Evolutionary conservation across 2,797 vertebrate species (phyloP).

Genomic region (Tapera naevia): DNA sequence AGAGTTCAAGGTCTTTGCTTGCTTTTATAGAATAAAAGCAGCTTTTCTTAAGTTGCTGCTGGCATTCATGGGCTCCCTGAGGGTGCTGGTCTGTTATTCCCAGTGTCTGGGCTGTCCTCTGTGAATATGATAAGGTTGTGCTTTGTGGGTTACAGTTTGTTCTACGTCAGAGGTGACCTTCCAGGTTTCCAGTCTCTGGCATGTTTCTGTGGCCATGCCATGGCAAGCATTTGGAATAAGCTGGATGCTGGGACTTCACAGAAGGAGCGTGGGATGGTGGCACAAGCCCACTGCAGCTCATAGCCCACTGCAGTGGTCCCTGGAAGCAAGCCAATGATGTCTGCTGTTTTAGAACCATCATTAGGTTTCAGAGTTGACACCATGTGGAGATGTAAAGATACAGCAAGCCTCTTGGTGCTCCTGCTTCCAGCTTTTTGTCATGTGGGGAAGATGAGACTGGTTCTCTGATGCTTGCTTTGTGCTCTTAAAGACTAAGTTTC

Average conservation of each 20-base stretch:
- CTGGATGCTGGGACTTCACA: neutral
- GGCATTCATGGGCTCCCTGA: neutral
- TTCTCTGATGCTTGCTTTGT: neutral
- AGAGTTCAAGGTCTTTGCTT: constrained; percentile 27
- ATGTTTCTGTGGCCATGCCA: neutral
- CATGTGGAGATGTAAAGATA: neutral
- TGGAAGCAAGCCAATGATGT: neutral
- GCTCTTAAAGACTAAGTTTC: neutral
- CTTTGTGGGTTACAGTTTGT: neutral
- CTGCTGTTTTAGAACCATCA: neutral
- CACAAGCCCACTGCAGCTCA: neutral
- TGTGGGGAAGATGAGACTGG: neutral
- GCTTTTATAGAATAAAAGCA: constrained; percentile 3
- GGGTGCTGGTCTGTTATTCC: neutral
- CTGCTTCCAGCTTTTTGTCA: neutral
- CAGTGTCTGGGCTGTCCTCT: neutral
- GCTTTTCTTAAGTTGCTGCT: constrained; percentile 12
- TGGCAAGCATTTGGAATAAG: neutral
- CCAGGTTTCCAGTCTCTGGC: neutral
- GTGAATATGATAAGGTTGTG: neutral
- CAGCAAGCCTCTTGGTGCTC: neutral
- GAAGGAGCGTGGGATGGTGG: neutral
- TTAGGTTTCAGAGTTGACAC: neutral
- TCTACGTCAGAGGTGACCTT: neutral
- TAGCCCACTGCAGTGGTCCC: neutral